Evolutionary conservation across 2,113 vertebrate genomes (phyloP).

Genomic region (human (Homo sapiens)): GRCh38 chr21:25866001-25866500

Average conservation of each 20-base stretch:
- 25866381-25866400: neutral
- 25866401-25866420: neutral
- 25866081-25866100: neutral
- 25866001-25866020: neutral
- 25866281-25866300: neutral
- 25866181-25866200: neutral
- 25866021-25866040: neutral
- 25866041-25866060: neutral
- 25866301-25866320: neutral
- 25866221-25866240: neutral
- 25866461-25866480: constrained; percentile 6
- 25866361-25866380: neutral
- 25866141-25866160: neutral
- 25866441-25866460: constrained; percentile 34
- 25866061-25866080: neutral
- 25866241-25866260: neutral
- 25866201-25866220: neutral
- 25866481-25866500: constrained; percentile 9
- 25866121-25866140: neutral
- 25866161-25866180: constrained; percentile 34
- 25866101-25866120: neutral
- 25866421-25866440: neutral
- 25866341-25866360: neutral
- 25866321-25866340: neutral
- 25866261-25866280: neutral